Evolutionary conservation across 2,888 invertebrate genomes (phyloP).

Genomic region (Diarsia rubi): DNA sequence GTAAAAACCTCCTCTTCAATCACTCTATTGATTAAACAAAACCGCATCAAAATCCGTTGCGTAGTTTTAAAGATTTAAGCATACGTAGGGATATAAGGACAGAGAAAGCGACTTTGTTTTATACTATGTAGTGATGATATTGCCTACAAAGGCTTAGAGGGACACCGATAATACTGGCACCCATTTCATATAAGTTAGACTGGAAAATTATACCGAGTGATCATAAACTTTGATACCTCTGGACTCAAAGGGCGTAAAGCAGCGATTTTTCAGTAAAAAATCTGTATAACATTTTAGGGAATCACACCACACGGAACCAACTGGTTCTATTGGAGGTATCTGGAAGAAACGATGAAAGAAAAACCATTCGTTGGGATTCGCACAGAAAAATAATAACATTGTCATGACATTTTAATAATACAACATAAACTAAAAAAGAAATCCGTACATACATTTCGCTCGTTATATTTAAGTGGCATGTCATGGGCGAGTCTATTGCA

Average conservation of each 20-base stretch:
- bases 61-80: no score
- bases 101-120: no score
- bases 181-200: neutral
- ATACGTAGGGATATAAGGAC: no score
- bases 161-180: no score
- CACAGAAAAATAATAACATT: neutral
- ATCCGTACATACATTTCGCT: neutral
- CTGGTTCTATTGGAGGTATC: neutral
- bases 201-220: constrained; percentile 3
- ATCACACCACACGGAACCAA: no score
- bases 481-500: neutral
- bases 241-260: no score
- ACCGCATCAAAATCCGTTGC: no score
- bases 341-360: neutral
- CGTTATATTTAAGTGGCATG: neutral
- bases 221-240: no score
- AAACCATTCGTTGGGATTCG: neutral
- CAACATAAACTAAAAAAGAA: neutral
- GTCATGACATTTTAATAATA: neutral
- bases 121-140: no score
- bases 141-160: no score
- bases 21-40: no score
- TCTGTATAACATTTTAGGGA: neutral
- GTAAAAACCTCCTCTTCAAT: no score
- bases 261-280: neutral